Percentiles rank a stretch among this genome's conserved stretches.
Conservation (phyloP, 1,140 invertebrate species). For the Parasteatoda tepidariorum region DNA sequence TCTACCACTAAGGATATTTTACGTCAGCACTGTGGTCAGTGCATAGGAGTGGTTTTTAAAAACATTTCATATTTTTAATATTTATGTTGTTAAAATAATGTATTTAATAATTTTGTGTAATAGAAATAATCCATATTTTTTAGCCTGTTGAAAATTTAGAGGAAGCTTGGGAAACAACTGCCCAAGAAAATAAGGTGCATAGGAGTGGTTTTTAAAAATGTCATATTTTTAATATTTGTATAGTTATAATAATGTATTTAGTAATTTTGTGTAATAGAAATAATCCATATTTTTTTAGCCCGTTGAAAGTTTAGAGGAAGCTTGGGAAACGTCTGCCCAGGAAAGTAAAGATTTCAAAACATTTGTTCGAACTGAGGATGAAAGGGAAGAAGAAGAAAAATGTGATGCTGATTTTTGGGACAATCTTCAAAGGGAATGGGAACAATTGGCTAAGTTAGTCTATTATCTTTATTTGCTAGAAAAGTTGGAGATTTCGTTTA, state of each 20-base stretch:
- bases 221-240: too few species aligned
- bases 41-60: too few species aligned
- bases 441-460: conserved; percentile 74
- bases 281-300: conserved; percentile 73
- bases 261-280: too few species aligned
- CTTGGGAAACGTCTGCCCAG: conserved; percentile 62
- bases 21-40: too few species aligned
- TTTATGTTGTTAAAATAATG: too few species aligned
- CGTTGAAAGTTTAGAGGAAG: conserved; percentile 63
- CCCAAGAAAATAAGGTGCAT: conserved; percentile 1
- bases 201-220: too few species aligned
- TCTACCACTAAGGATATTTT: too few species aligned
- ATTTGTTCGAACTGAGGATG: conserved; percentile 62
- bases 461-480: not conserved
- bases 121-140: too few species aligned
- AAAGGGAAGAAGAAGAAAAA: conserved; percentile 64
- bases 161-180: conserved; percentile 63
- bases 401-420: conserved; percentile 79
- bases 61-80: too few species aligned
- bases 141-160: conserved; percentile 67
- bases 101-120: too few species aligned
- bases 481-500: too few species aligned
- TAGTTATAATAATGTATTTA: too few species aligned
- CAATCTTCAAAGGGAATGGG: conserved; percentile 81
- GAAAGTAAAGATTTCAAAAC: conserved; percentile 39